Evolutionary conservation across 2,113 vertebrate species (phyloP).

Genomic region (Sylvia atricapilla): DNA sequence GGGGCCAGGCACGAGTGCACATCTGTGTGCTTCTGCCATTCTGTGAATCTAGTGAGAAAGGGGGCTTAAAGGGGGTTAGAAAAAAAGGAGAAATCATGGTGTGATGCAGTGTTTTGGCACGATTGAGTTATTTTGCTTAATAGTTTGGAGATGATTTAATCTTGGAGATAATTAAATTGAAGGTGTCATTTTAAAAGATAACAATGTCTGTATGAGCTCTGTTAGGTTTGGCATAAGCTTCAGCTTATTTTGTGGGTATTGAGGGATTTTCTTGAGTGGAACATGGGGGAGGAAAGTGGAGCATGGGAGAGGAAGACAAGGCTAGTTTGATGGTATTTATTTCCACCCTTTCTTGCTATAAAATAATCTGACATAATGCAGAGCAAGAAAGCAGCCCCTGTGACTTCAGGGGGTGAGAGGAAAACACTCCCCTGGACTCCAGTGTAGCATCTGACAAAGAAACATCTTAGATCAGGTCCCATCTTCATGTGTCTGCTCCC

Average conservation of each 20-base stretch:
- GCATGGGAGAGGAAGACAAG: neutral
- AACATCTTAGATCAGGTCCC: neutral
- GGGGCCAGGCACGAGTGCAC: neutral
- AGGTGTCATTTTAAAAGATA: constrained; percentile 66
- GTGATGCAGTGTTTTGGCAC: constrained; percentile 54
- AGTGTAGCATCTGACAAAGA: neutral
- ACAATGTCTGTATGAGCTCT: constrained; percentile 1
- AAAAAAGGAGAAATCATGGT: neutral
- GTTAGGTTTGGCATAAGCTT: constrained; percentile 35
- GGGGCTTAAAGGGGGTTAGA: neutral
- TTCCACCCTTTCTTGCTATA: constrained; percentile 24
- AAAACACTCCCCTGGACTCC: neutral
- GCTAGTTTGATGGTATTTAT: neutral
- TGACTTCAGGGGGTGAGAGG: neutral
- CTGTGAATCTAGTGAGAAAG: neutral
- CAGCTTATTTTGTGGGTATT: constrained; percentile 20
- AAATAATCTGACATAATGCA: constrained; percentile 43
- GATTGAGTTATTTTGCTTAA: constrained; percentile 29
- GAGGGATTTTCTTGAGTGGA: constrained; percentile 26
- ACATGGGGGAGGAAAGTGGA: neutral
- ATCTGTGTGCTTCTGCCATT: neutral
- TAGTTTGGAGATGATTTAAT: constrained; percentile 65
- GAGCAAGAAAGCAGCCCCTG: neutral
- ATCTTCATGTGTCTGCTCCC: neutral
- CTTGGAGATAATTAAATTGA: constrained; percentile 59